Evolutionary conservation across 2,113 vertebrate genomes (phyloP).

Genomic region (human (Homo sapiens)): DNA sequence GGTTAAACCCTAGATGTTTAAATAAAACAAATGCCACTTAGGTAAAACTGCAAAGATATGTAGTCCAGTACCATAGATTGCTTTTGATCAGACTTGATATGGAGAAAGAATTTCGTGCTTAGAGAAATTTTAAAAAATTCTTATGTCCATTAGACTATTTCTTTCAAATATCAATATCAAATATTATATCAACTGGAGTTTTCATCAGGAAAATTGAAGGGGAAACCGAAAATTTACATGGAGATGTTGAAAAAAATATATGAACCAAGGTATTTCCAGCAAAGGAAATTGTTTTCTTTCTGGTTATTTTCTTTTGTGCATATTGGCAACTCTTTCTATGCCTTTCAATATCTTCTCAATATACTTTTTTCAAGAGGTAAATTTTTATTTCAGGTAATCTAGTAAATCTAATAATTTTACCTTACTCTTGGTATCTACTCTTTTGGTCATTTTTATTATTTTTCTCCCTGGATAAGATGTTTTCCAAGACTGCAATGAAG

Average conservation of each 20-base stretch:
- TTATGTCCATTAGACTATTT: neutral
- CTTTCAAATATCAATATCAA: neutral
- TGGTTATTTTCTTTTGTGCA: neutral
- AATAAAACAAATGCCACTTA: neutral
- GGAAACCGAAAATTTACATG: neutral
- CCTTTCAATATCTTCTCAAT: neutral
- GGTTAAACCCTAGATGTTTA: neutral
- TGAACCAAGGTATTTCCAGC: neutral
- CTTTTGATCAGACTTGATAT: neutral
- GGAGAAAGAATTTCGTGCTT: neutral
- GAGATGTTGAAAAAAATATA: neutral
- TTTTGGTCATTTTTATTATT: neutral
- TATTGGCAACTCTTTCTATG: neutral
- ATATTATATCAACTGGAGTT: neutral
- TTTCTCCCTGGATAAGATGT: neutral
- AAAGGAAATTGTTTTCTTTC: neutral
- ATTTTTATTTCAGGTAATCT: neutral
- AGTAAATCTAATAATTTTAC: neutral
- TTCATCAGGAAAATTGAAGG: neutral
- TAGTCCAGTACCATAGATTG: neutral
- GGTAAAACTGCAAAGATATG: neutral
- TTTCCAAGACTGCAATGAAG: neutral
- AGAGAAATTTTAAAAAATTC: neutral
- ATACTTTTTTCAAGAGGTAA: conserved; percentile 11
- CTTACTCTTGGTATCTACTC: neutral